A percentile compares a stretch with the other conserved stretches of the same genome.
Evolutionary conservation across 2,797 vertebrate species (phyloP).

Genomic region (Phataginus tetradactyla): DNA sequence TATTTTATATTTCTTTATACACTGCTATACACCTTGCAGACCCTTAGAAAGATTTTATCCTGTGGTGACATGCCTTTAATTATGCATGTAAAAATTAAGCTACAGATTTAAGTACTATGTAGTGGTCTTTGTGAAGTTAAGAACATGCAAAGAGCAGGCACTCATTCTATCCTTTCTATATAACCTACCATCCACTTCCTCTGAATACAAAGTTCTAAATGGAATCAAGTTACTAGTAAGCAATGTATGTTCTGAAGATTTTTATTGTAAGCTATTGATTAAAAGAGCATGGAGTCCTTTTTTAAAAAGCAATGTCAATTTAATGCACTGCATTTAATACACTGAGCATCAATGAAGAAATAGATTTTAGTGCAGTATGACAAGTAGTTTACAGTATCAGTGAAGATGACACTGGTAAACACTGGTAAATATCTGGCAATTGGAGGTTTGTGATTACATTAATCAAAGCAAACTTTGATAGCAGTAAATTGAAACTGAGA

Average conservation of each 20-base stretch:
- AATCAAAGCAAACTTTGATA: constrained; percentile 48
- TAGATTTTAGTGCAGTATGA: constrained; percentile 30
- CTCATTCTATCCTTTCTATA: not conserved
- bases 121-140: not conserved
- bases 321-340: not conserved
- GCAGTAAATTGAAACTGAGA: constrained; percentile 23
- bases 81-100: not conserved
- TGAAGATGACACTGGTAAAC: not conserved
- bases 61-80: not conserved
- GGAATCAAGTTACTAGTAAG: constrained; percentile 23
- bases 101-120: constrained; percentile 22
- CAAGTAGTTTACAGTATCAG: constrained; percentile 21
- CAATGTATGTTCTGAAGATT: not conserved
- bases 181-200: not conserved
- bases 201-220: constrained; percentile 31
- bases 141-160: not conserved
- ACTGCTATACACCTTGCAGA: not conserved
- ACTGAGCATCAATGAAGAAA: constrained; percentile 24
- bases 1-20: not conserved
- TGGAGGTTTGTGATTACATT: constrained; percentile 34
- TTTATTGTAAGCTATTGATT: not conserved
- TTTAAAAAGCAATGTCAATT: not conserved
- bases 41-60: constrained; percentile 28
- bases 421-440: not conserved
- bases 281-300: not conserved